Percentiles rank a stretch among this genome's conserved stretches.
phyloP scores from a whole-genome alignment of 2,888 invertebrate genomes.

The Zhuqinia jingwanae region DNA sequence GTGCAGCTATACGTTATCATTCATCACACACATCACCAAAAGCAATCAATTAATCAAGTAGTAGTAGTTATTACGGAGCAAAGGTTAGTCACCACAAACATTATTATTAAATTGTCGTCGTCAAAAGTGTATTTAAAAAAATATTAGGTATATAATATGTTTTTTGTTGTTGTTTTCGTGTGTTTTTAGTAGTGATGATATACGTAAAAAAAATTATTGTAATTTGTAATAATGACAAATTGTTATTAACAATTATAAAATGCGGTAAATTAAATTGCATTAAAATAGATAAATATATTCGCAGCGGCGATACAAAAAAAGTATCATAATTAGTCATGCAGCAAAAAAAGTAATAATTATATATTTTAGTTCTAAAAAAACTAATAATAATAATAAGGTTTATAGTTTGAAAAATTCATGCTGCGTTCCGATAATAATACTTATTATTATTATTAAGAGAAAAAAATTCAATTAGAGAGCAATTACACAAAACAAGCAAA shows the following conservation, averaged over 20 bases:
- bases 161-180: background rate
- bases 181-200: background rate
- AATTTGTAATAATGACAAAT: too few species aligned
- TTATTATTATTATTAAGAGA: background rate
- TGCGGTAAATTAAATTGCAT: too few species aligned
- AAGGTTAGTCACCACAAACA: too few species aligned
- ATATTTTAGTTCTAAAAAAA: background rate
- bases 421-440: background rate
- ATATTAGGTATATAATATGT: too few species aligned
- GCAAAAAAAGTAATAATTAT: background rate
- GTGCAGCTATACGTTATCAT: conserved; percentile 72
- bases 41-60: conserved; percentile 10
- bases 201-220: too few species aligned
- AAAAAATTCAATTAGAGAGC: too few species aligned
- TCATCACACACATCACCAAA: background rate
- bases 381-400: background rate
- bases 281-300: too few species aligned
- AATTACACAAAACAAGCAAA: background rate
- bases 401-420: background rate
- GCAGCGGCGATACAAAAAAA: too few species aligned
- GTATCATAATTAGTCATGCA: conserved; percentile 16
- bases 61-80: background rate
- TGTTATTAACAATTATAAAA: too few species aligned
- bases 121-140: too few species aligned
- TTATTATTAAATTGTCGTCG: too few species aligned